Evolutionary conservation across 2,113 vertebrate genomes (phyloP), one percentile per base, ranked within the genome.

Genomic region (Menura novaehollandiae): DNA sequence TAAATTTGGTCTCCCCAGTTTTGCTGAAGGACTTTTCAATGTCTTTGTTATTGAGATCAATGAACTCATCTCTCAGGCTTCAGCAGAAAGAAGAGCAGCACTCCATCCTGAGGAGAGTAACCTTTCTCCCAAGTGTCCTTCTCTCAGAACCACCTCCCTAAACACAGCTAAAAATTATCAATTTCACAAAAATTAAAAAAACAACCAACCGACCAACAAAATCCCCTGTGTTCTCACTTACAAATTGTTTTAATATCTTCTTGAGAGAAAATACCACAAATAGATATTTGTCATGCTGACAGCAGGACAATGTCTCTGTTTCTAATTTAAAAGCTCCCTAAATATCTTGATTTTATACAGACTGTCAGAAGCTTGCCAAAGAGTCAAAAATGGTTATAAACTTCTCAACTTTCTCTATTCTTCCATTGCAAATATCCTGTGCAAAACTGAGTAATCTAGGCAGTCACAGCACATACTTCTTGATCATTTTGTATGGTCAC

Each of bases 31-130:
- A 78, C 69, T 85, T 95, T 53, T 80, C 75, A 62, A 59, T 74
- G 71, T 73, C 59, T 83, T 90, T 55, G 35, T 88, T 88, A 88
- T 2, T 64, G 78, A 94, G 88, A 95, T 92, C 87, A 92, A 92
- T 74, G 55, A 88, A 88, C 83, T 88, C 21, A 26, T 71, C 85
- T 73, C 66, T 93, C 66, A 53, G 79, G 51, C 71, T 92, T 88
- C 69, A 85, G 44, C 44, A 91, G 52, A 84, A 81, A 55, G 28
- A 77, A 83, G 20, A 64, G 15, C 27, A 93, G 46, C 24, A 43
- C 49, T 86, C 37, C 59, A 16, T 59, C 53, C 46, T 79, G 21
- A 85, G 11, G 22, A 69, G 1, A 2, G 47, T 30, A 69, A 79
- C 28, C 17, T 76, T 63, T 67, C 47, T 74, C 46, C 46, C 56